Percentiles rank a stretch among this genome's conserved stretches.
phyloP scores from a whole-genome alignment of 1,140 invertebrate genomes.

The Lasioglossum albipes region DNA sequence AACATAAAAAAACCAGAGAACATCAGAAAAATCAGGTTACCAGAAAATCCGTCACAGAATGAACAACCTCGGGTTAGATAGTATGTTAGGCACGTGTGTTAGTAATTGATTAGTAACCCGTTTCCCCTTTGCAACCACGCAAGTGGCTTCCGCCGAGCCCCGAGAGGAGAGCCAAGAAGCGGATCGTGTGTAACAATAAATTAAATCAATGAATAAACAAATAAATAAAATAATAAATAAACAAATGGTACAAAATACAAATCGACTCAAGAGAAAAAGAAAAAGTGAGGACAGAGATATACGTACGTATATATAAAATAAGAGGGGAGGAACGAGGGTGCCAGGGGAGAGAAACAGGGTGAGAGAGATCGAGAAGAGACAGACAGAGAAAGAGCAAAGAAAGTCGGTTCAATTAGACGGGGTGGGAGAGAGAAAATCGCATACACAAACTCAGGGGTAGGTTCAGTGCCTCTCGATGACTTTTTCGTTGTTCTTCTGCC shows the following conservation, averaged over 20 bases:
- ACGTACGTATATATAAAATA: not conserved
- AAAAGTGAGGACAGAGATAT: slow-evolving; percentile 47
- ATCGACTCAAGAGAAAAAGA: slow-evolving; percentile 35
- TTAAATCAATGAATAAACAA: not conserved
- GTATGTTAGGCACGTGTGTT: slow-evolving; percentile 74
- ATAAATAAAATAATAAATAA: not conserved
- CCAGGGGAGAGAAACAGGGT: not conserved
- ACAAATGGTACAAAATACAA: not conserved
- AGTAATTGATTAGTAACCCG: slow-evolving; percentile 70
- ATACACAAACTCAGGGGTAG: not conserved
- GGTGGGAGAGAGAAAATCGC: slow-evolving; percentile 15
- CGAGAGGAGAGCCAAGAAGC: slow-evolving; percentile 80
- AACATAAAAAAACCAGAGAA: not conserved
- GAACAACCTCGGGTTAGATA: slow-evolving; percentile 39
- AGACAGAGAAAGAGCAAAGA: slow-evolving; percentile 9
- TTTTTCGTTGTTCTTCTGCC: no score
- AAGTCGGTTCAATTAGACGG: not conserved
- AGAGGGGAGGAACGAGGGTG: slow-evolving; percentile 33
- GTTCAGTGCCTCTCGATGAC: not conserved
- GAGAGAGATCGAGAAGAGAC: not conserved
- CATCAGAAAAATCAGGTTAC: not conserved
- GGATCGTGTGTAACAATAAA: slow-evolving; percentile 58
- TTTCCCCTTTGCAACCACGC: slow-evolving; percentile 72
- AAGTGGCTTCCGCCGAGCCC: slow-evolving; percentile 80
- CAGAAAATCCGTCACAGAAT: slow-evolving; percentile 30